Conservation (phyloP, 2,797 vertebrate genomes). For the Moxostoma hubbsi region DNA sequence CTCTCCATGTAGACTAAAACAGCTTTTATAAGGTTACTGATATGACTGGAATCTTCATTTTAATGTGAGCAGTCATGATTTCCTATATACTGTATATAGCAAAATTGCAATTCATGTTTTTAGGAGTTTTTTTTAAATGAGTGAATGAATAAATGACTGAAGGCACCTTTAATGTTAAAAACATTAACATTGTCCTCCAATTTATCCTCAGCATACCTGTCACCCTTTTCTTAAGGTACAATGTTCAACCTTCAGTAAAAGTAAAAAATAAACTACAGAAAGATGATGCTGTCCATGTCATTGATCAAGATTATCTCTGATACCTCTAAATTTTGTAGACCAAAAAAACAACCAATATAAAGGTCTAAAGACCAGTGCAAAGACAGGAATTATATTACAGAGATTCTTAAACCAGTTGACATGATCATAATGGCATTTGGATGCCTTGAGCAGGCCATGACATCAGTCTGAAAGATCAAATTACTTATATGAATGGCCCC, state of each 20-base stretch:
- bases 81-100: too few relatives aligned
- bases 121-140: too few relatives aligned
- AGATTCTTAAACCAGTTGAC: conserved; percentile 69
- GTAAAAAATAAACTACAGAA: conserved; percentile 1
- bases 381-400: conserved; percentile 15
- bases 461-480: conserved; percentile 28
- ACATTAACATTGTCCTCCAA: not conserved
- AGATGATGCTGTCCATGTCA: not conserved
- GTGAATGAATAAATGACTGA: too few relatives aligned
- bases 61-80: too few relatives aligned
- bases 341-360: conserved; percentile 17
- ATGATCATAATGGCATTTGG: conserved; percentile 71
- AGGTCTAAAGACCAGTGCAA: not conserved
- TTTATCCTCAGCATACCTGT: not conserved
- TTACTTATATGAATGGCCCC: conserved; percentile 8
- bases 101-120: too few relatives aligned
- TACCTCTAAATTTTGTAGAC: not conserved
- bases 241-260: not conserved
- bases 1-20: too few relatives aligned
- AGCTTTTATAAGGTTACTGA: too few relatives aligned
- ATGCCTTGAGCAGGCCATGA: conserved; percentile 66
- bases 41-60: too few relatives aligned
- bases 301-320: conserved; percentile 11
- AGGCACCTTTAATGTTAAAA: not conserved
- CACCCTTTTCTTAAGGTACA: not conserved